Evolutionary conservation across 1,140 invertebrate genomes (phyloP).

Genomic region (Musca vetustissima): DNA sequence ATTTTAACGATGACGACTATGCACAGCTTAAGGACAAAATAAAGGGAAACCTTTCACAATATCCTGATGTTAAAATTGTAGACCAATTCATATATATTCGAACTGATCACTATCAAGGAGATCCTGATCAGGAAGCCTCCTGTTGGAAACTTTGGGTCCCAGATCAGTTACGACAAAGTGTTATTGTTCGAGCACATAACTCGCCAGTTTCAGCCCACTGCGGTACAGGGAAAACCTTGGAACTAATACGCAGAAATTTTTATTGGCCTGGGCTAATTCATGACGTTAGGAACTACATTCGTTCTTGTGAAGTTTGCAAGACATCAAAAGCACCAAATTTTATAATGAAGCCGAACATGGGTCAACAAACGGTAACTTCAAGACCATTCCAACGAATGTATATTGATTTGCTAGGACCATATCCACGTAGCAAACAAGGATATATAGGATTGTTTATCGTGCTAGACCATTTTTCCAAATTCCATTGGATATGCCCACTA

Average conservation of each 20-base stretch:
- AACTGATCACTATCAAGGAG: constrained; percentile 6
- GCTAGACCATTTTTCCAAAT: constrained; percentile 26
- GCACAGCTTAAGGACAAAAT: background rate
- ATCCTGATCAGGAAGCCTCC: constrained; percentile 2
- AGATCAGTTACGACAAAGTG: background rate
- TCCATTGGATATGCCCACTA: background rate
- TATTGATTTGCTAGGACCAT: constrained; percentile 19
- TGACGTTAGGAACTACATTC: constrained; percentile 5
- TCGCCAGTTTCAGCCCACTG: background rate
- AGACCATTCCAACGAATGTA: constrained; percentile 25
- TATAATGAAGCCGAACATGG: constrained; percentile 14
- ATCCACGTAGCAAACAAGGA: constrained; percentile 13
- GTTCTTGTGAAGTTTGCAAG: background rate
- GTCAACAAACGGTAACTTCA: background rate
- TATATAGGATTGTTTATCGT: constrained; percentile 20
- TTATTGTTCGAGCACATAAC: background rate
- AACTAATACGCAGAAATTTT: too few relatives aligned
- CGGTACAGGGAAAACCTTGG: too few relatives aligned
- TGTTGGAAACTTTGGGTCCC: constrained; percentile 29
- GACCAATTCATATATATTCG: constrained; percentile 14
- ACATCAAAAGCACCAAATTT: background rate
- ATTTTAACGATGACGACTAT: constrained; percentile 14
- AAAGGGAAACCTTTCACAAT: background rate
- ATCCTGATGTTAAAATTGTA: constrained; percentile 13
- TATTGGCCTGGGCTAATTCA: constrained; percentile 2